Base-by-base conservation (phyloP, 2,113 vertebrate species). In the Burhinus bistriatus region DNA sequence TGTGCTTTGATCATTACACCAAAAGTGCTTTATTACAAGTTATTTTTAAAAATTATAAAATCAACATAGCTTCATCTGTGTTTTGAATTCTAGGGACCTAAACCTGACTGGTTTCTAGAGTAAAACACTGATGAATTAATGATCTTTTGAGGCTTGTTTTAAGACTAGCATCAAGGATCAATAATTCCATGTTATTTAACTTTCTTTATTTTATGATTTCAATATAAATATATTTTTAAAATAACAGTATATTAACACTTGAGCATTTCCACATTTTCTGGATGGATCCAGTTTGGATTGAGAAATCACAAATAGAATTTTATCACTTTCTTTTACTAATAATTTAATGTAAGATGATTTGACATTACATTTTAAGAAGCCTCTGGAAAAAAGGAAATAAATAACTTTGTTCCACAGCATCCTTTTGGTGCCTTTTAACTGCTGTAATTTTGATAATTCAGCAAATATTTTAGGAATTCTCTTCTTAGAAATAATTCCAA, bases 391-490 rank as follows among this genome's bases (percentile, higher is more conserved):
- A 80, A 89, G 7, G 15, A 68, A 88, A 30, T n/a, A 66, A 71
- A 26, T 34, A 79, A 94, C 22, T 58, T 23, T 27, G 15, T 11
- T 85, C 26, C n/a, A 61, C 23, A 87, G 55, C 15, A 87, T 42
- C 69, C 30, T 85, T 92, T 38, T 62, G 22, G 25, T 78, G 72
- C 26, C 19, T 87, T 78, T 82, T 80, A 80, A 89, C 66, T 87
- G 26, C 32, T 78, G 9, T 12, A 90, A 83, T 76, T 82, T 36
- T 70, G 26, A 92, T 70, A 76, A 95, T 90, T 94, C 69, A 92
- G 77, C 90, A 95, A 97, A 72, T 89, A 90, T 80, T 65, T 94
- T 62, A 92, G 61, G 22, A 92, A 71, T 91, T 94, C 44, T 52
- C 32, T 73, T 87, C 21, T 96, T 32, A 76, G 59, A 94, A 23